phyloP scores from a whole-genome alignment of 2,113 vertebrate species.

The Ageneiosus marmoratus region DNA sequence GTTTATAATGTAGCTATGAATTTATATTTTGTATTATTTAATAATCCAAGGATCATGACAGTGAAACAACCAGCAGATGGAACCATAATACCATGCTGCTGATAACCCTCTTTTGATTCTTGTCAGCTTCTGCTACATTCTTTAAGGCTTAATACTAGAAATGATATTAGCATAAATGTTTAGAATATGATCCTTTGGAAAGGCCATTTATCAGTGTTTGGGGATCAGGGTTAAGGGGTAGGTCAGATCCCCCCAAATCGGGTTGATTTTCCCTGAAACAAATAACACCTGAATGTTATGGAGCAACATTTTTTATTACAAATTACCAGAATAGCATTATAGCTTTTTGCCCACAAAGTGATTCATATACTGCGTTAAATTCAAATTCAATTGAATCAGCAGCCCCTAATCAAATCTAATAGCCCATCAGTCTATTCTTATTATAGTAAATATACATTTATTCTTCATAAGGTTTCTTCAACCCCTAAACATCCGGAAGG shows the following conservation, averaged over 20 bases:
- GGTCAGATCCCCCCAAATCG: not conserved
- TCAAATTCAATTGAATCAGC: not conserved
- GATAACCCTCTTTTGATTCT: too few species aligned
- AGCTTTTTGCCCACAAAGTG: not conserved
- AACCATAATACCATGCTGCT: not conserved
- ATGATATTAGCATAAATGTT: not conserved
- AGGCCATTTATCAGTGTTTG: not conserved
- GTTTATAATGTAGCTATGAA: not conserved
- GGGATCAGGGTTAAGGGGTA: not conserved
- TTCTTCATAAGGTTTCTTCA: not conserved
- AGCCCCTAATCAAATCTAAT: not conserved
- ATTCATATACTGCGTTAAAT: not conserved
- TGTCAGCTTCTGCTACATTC: not conserved
- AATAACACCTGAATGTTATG: not conserved
- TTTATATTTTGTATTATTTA: not conserved
- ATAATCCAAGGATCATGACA: not conserved
- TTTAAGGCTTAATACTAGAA: not conserved
- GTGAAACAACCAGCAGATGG: constrained; percentile 8
- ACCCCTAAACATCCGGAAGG: not conserved
- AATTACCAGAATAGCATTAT: not conserved
- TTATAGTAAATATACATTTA: not conserved
- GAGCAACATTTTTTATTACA: not conserved
- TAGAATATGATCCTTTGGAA: not conserved
- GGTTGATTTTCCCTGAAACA: not conserved
- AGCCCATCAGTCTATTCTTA: not conserved